Conservation (phyloP, 2,113 vertebrate species). For the Pterocles burchelli region DNA sequence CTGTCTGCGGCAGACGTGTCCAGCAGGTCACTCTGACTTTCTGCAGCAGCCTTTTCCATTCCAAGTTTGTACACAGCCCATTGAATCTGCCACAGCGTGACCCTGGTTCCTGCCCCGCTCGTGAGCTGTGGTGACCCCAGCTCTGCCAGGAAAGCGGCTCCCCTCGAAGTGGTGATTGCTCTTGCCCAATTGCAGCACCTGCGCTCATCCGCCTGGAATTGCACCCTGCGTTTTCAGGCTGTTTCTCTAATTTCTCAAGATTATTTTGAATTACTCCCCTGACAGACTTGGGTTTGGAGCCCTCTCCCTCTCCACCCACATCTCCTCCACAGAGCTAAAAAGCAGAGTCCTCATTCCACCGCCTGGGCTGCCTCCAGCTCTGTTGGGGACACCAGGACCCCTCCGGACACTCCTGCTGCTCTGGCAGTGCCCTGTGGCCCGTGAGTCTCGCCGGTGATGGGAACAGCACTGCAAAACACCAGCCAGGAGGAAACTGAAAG, state of each 20-base stretch:
- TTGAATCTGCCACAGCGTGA: neutral
- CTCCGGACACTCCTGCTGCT: neutral
- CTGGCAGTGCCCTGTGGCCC: accelerated
- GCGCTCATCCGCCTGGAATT: accelerated
- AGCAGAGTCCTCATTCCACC: neutral
- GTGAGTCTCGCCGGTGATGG: neutral
- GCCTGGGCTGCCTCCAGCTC: neutral
- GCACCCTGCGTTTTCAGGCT: neutral
- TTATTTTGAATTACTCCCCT: neutral
- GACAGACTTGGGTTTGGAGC: neutral
- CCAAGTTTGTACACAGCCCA: neutral
- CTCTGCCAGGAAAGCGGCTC: accelerated
- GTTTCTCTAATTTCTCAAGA: neutral
- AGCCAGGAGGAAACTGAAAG: neutral
- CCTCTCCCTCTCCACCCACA: neutral
- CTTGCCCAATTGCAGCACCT: neutral
- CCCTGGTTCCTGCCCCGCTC: neutral
- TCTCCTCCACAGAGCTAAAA: neutral
- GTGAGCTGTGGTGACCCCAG: accelerated
- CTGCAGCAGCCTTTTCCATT: neutral
- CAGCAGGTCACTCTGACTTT: accelerated
- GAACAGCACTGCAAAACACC: neutral
- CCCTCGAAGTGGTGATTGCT: neutral
- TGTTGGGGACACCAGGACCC: neutral
- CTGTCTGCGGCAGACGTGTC: accelerated